phyloP scores from a whole-genome alignment of 2,113 vertebrate species.

The Proterorhinus semilunaris region DNA sequence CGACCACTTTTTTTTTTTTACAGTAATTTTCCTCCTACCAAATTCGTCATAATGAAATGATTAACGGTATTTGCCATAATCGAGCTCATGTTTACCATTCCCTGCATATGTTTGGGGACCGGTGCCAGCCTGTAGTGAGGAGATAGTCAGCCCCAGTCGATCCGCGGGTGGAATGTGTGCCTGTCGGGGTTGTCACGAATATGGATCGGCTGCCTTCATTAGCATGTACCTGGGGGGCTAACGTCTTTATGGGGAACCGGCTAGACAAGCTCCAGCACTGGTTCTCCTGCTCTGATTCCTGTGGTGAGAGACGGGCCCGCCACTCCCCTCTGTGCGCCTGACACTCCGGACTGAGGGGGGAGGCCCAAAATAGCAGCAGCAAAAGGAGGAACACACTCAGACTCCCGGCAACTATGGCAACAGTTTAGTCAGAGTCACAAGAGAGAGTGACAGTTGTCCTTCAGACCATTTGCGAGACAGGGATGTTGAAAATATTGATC shows the following conservation, averaged over 20 bases:
- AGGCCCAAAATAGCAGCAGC: conserved; percentile 67
- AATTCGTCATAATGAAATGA: conserved; percentile 1
- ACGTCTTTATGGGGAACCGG: conserved; percentile 57
- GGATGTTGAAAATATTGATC: not conserved
- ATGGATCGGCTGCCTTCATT: conserved; percentile 58
- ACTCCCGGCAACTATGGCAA: conserved; percentile 47
- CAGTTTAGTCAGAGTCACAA: conserved; percentile 32
- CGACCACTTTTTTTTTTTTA: not conserved
- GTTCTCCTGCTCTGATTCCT: conserved; percentile 21
- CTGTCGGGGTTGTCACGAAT: conserved; percentile 40
- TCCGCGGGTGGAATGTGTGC: conserved; percentile 26
- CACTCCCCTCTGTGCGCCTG: conserved; percentile 53
- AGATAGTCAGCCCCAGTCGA: not conserved
- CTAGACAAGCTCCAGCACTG: conserved; percentile 47
- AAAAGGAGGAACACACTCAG: conserved; percentile 41
- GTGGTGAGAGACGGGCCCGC: conserved; percentile 51
- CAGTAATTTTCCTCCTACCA: too few relatives aligned
- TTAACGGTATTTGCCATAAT: not conserved
- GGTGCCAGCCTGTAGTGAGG: not conserved
- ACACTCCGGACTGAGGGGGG: conserved; percentile 60
- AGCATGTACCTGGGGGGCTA: conserved; percentile 66
- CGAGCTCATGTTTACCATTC: not conserved
- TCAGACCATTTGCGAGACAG: not conserved
- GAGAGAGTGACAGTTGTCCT: not conserved
- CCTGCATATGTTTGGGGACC: not conserved